Conservation (phyloP, 2,113 vertebrate genomes). For the Micronisus gabar region DNA sequence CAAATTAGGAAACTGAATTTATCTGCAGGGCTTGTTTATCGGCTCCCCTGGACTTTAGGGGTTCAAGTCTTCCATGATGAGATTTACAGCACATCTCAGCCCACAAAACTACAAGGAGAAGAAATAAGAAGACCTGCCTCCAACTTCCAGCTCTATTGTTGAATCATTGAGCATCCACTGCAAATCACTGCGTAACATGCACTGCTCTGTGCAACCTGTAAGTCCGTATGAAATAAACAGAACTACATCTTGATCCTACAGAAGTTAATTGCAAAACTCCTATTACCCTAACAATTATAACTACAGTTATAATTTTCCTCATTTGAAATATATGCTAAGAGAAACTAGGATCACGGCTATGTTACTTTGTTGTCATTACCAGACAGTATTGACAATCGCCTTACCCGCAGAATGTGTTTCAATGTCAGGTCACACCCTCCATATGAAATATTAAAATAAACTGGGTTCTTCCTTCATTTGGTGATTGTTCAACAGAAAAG, state of each 20-base stretch:
- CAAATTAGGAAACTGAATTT: not conserved
- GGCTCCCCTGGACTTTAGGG: not conserved
- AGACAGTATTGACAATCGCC: accelerated
- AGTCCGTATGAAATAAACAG: not conserved
- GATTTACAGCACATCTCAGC: not conserved
- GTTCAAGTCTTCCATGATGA: not conserved
- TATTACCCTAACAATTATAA: not conserved
- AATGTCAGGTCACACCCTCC: not conserved
- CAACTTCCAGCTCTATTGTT: not conserved
- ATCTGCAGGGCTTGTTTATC: not conserved
- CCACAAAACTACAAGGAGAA: not conserved
- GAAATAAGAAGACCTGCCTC: not conserved
- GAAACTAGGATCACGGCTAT: not conserved
- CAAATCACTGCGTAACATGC: accelerated
- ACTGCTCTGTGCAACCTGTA: not conserved
- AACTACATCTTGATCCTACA: not conserved
- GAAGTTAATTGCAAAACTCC: not conserved
- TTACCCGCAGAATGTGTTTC: not conserved
- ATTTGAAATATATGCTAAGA: not conserved
- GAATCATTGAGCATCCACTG: not conserved
- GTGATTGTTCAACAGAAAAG: not conserved
- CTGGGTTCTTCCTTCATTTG: not conserved
- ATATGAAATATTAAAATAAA: not conserved
- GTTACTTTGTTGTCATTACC: not conserved
- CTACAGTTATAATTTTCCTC: not conserved